These are phyloP conservation scores for Australoheros scitulus DNA, from an alignment of 2,113 vertebrate genomes.

Conservation along the genomic window DNA sequence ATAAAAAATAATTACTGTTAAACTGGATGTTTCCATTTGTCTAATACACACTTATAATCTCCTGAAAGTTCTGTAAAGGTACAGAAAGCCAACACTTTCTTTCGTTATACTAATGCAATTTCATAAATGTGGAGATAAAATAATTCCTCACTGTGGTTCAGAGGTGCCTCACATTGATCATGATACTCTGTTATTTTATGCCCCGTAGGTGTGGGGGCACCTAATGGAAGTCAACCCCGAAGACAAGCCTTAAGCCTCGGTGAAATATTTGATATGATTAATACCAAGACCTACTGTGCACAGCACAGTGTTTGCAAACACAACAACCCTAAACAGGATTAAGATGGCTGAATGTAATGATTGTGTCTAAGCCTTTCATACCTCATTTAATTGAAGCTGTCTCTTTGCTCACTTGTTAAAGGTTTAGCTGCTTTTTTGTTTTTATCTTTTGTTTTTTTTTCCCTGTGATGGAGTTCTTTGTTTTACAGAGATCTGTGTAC, in stretches of 20 bases:
- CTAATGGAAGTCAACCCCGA: constrained; percentile 41
- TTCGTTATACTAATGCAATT: neutral
- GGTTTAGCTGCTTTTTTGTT: constrained; percentile 1
- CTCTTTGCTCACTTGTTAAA: constrained; percentile 34
- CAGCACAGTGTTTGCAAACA: constrained; percentile 56
- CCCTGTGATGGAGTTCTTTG: neutral
- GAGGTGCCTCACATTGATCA: constrained; percentile 26
- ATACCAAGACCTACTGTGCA: constrained; percentile 42
- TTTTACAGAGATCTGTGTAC: constrained; percentile 14
- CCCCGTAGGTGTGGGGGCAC: constrained; percentile 13
- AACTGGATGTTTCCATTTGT: constrained; percentile 43
- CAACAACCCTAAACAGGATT: constrained; percentile 55
- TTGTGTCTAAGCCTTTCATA: constrained; percentile 56
- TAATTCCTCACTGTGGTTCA: constrained; percentile 11
- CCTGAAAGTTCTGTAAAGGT: neutral
- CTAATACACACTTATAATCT: constrained; percentile 42
- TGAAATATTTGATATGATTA: constrained; percentile 68
- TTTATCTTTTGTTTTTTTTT: neutral
- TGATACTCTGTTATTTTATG: constrained; percentile 27
- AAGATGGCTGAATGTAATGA: constrained; percentile 53
- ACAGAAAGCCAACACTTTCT: neutral
- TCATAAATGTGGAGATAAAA: constrained; percentile 24
- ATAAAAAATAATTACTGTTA: constrained; percentile 25
- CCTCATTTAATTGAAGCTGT: constrained; percentile 55
- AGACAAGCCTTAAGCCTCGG: constrained; percentile 50